Evolutionary conservation across 2,888 invertebrate species (phyloP).

Genomic region (Tethea ocularis): DNA sequence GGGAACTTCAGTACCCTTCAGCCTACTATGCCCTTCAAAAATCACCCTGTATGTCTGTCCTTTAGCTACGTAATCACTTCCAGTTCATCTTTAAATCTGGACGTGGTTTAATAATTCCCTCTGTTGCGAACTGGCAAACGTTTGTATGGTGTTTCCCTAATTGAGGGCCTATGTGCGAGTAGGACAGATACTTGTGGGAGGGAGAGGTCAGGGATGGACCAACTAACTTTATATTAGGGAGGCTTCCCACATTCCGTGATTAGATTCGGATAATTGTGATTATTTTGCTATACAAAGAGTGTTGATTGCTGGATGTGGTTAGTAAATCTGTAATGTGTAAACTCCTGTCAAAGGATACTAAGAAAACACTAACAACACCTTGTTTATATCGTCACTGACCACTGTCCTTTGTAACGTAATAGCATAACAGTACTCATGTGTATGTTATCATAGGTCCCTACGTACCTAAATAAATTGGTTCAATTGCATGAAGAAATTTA

Average conservation of each 20-base stretch:
- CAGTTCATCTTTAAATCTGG: constrained; percentile 4
- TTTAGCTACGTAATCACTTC: neutral
- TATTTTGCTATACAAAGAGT: neutral
- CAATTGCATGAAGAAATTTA: no score
- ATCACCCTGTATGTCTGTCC: neutral
- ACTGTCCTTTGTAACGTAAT: no score
- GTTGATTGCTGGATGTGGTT: no score
- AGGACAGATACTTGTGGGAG: constrained; percentile 15
- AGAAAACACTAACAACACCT: no score
- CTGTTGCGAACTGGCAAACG: constrained; percentile 30
- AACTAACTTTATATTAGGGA: neutral
- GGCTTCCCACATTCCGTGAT: neutral
- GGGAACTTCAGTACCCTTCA: no score
- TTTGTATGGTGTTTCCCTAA: constrained; percentile 28
- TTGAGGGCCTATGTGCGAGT: constrained; percentile 21
- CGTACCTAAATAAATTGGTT: no score
- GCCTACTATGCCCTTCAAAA: no score
- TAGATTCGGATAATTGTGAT: neutral
- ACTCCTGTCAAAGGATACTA: no score
- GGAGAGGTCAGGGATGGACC: neutral
- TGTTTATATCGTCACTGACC: no score
- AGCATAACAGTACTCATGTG: no score
- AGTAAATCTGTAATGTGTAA: no score
- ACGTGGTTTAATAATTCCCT: constrained; percentile 33
- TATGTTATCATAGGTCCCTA: no score